Evolutionary conservation across 2,113 vertebrate genomes (phyloP).

Genomic region (Origma solitaria): DNA sequence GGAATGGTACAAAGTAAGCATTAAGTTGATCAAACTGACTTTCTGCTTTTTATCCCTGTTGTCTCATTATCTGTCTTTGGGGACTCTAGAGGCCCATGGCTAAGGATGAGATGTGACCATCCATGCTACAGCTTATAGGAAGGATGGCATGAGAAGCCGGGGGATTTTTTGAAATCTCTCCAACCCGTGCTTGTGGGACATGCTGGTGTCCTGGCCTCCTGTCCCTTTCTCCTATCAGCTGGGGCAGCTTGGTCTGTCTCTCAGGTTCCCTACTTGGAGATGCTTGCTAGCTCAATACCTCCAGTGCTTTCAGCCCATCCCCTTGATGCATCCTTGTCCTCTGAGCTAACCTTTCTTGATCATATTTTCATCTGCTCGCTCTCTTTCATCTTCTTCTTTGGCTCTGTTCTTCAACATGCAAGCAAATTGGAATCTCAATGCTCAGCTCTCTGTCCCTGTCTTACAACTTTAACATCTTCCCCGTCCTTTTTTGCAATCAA

Average conservation of each 20-base stretch:
- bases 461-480: neutral
- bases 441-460: neutral
- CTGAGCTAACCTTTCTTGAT: neutral
- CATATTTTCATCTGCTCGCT: neutral
- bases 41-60: constrained; percentile 16
- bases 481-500: neutral
- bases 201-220: neutral
- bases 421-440: neutral
- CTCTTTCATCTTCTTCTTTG: neutral
- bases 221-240: neutral
- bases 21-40: constrained; percentile 9
- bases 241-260: neutral
- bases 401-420: neutral
- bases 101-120: neutral
- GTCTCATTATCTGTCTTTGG: neutral
- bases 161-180: neutral
- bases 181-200: neutral
- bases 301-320: neutral
- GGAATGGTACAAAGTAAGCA: neutral
- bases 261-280: neutral
- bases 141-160: neutral
- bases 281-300: neutral
- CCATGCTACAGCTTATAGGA: neutral
- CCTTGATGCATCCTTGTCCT: neutral
- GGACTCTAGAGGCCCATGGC: neutral